These are phyloP conservation scores for Sepioteuthis lessoniana DNA, from an alignment of 2,888 invertebrate species.

Conservation along the genomic window DNA sequence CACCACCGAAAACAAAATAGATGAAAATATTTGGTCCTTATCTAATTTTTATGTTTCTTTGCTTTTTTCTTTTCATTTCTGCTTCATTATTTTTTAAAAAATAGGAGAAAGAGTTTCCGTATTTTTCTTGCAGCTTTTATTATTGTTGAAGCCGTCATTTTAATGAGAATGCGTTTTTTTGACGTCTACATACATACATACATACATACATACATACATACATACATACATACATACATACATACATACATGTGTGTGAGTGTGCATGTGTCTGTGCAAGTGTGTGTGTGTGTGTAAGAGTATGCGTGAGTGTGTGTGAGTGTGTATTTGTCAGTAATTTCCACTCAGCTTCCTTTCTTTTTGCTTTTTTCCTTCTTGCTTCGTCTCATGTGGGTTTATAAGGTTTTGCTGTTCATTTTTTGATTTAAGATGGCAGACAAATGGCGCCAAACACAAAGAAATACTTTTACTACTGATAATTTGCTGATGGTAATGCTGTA, in stretches of 20 bases:
- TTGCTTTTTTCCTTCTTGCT: neutral
- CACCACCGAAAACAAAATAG: neutral
- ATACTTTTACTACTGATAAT: neutral
- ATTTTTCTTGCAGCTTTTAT: neutral
- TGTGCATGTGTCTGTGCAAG: too few relatives aligned
- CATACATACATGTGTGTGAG: too few relatives aligned
- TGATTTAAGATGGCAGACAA: neutral
- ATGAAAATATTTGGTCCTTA: slow-evolving; percentile 14
- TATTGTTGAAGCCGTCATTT: neutral
- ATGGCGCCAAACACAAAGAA: neutral
- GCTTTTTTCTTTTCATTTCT: neutral
- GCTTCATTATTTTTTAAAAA: neutral
- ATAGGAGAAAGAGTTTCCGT: neutral
- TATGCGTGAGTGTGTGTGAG: too few relatives aligned
- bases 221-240: too few relatives aligned
- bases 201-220: too few relatives aligned
- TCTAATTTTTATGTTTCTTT: neutral
- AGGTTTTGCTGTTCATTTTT: neutral
- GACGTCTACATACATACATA: too few relatives aligned
- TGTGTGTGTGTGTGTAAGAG: too few relatives aligned
- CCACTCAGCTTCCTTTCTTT: neutral
- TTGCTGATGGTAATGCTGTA: neutral
- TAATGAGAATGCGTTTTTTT: too few relatives aligned
- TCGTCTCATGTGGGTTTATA: neutral
- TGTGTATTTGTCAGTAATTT: neutral